Evolutionary conservation across 2,888 invertebrate genomes (phyloP).

Genomic region (Idaea dimidiata): DNA sequence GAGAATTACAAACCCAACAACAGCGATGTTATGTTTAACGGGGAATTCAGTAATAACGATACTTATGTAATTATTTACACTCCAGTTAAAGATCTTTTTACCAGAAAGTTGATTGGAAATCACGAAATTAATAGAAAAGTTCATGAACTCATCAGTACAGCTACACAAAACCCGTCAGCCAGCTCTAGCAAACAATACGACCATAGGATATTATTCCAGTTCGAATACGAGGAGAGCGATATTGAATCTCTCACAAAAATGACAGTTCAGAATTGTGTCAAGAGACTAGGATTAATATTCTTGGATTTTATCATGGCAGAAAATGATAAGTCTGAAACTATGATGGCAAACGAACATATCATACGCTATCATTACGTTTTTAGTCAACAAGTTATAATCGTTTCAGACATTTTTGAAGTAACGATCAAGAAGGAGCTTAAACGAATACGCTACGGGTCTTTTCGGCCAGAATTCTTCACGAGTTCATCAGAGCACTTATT

Average conservation of each 20-base stretch:
- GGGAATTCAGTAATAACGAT: slow-evolving; percentile 31
- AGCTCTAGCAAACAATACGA: slow-evolving; percentile 5
- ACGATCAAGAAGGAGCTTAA: slow-evolving; percentile 6
- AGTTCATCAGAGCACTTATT: slow-evolving; percentile 27
- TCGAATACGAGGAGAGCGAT: slow-evolving; percentile 31
- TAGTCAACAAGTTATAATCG: slow-evolving; percentile 34
- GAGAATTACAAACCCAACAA: slow-evolving; percentile 30
- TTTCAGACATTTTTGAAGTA: slow-evolving; percentile 8
- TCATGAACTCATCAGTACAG: slow-evolving; percentile 33
- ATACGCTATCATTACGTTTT: slow-evolving; percentile 41
- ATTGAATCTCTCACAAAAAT: slow-evolving; percentile 31
- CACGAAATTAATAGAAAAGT: slow-evolving; percentile 27
- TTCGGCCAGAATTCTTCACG: slow-evolving; percentile 36
- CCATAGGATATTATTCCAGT: slow-evolving; percentile 32
- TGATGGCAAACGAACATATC: slow-evolving; percentile 38
- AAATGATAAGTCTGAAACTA: slow-evolving; percentile 29
- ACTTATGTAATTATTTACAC: slow-evolving; percentile 43
- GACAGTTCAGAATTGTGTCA: slow-evolving; percentile 34
- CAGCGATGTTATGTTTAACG: slow-evolving; percentile 36
- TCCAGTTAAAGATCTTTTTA: slow-evolving; percentile 34
- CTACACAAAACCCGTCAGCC: neutral
- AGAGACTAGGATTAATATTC: slow-evolving; percentile 34
- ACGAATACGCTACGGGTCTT: slow-evolving; percentile 26
- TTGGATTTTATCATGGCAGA: slow-evolving; percentile 33
- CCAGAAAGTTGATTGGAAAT: slow-evolving; percentile 22